Evolutionary conservation across 2,113 vertebrate genomes (phyloP).

Genomic region (Struthidea cinerea): DNA sequence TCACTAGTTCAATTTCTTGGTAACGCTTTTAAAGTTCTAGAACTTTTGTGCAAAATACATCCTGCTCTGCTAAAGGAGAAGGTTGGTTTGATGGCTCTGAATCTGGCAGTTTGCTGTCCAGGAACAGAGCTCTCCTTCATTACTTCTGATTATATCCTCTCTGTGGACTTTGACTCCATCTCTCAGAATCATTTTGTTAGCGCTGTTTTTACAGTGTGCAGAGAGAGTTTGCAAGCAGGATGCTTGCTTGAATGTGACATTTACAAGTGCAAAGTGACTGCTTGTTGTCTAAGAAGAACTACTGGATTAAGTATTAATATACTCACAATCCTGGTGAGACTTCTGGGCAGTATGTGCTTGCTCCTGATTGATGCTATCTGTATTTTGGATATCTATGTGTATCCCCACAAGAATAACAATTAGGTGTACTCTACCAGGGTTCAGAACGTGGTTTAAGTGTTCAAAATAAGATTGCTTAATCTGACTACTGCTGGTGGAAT

Average conservation of each 20-base stretch:
- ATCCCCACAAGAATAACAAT: neutral
- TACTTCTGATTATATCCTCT: neutral
- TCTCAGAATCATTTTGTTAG: neutral
- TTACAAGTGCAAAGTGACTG: neutral
- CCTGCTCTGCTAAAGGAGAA: neutral
- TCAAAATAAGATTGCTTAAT: neutral
- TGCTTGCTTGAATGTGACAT: neutral
- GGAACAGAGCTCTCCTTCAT: neutral
- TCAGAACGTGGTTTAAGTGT: neutral
- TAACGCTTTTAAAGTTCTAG: neutral
- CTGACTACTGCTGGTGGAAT: neutral
- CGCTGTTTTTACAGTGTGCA: neutral
- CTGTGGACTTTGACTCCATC: neutral
- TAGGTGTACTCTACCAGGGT: neutral
- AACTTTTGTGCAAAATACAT: neutral
- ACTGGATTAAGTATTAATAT: neutral
- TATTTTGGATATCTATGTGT: neutral
- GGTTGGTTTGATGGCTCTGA: neutral
- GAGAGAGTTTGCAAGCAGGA: neutral
- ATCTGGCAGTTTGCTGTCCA: neutral
- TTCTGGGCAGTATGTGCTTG: neutral
- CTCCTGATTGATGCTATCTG: neutral
- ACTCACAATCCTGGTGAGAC: neutral
- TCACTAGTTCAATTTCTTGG: neutral
- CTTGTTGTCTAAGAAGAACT: neutral